phyloP scores from a whole-genome alignment of 2,797 vertebrate species.

The Uromys caudimaculatus region DNA sequence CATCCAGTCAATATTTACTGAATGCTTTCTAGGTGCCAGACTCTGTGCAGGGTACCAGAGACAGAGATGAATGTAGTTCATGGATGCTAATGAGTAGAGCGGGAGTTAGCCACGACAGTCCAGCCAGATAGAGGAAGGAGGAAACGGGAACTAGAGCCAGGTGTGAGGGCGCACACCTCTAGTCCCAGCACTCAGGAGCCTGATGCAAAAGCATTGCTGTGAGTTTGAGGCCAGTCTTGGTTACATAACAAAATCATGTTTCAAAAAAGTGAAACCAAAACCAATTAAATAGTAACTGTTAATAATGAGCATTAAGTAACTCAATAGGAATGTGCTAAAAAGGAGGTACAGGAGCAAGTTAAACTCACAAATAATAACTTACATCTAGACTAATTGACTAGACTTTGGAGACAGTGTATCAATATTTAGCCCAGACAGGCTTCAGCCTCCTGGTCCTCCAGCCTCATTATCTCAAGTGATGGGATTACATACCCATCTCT shows the following conservation, averaged over 20 bases:
- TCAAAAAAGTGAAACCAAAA: neutral
- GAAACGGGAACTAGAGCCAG: neutral
- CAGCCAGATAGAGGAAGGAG: neutral
- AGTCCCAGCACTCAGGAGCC: neutral
- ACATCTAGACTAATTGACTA: neutral
- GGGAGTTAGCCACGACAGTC: neutral
- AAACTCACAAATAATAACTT: neutral
- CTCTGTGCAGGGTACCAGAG: neutral
- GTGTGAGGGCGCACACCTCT: neutral
- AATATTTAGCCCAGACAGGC: neutral
- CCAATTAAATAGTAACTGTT: neutral
- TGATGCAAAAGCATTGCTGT: neutral
- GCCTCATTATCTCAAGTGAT: neutral
- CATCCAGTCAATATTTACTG: neutral
- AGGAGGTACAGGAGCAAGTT: neutral
- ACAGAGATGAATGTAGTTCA: constrained; percentile 43
- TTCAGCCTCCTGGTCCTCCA: neutral
- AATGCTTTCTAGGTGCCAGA: constrained; percentile 46
- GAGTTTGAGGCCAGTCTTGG: neutral
- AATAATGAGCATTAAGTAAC: neutral
- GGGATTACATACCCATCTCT: neutral
- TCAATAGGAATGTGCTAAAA: neutral
- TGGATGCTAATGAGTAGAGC: neutral
- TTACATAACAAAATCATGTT: neutral
- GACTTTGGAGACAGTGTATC: neutral